Evolutionary conservation across 2,888 invertebrate genomes (phyloP), one percentile per base, ranked within the genome.

Genomic region (Nomada hirtipes): DNA sequence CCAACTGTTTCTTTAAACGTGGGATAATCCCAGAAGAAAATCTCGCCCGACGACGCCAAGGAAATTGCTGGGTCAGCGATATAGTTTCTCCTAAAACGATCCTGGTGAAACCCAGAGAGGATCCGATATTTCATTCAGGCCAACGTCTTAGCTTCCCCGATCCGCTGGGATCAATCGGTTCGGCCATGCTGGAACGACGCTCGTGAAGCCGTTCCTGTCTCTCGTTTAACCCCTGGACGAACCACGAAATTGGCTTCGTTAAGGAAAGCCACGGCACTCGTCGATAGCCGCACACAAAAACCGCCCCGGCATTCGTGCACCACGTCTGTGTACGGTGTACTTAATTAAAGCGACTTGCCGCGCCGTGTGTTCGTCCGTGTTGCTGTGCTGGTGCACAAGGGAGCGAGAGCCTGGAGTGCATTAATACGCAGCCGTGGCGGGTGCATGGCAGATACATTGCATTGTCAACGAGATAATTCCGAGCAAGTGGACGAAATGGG

Each of bases 161-260:
- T 52, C 61, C 52, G 18, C 50, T 44, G 20, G 69, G 65, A 83
- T 83, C 87, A 73, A 87, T 82, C 85, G 74, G 42, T 59, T 74
- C 82, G 73, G 71, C 68, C 75, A 76, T 86, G 65, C 86, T 82
- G 79, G 47, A 29, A 68, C 72, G 69, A 42, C 63, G 57, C 23
- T 61, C 53, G 61, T 80, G 59, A 63, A 76, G 79, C 77, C 78
- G 72, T 67, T 82, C 83, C 78, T 79, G 72, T 72, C 81, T 69
- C 76, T 76, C 82, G 83, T 89, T 90, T 91, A 90, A 91, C 89
- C 91, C 87, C 87, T 77, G 75, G 79, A 78, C 85, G 89, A 91
- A 90, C 90, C 84, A 72, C 61, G 75, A 85, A 90, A 91, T 91
- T 91, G 90, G 90, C 87, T 88, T 91, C 86, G 90, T 91, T 91